Evolutionary conservation across 2,113 vertebrate species (phyloP).

Genomic region (Rhadina sibilatrix): DNA sequence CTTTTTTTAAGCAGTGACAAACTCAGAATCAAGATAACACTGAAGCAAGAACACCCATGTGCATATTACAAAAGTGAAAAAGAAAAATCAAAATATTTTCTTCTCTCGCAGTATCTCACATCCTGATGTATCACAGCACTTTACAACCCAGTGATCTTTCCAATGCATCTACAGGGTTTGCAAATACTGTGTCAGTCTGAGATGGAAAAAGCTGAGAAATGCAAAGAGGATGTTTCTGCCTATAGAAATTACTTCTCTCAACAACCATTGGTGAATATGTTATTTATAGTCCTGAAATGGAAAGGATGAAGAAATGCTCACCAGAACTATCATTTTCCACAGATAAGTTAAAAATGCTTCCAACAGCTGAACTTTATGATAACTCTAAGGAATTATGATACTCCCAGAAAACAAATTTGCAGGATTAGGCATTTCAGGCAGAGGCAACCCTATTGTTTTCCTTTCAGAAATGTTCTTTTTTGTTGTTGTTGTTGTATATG

Average conservation of each 20-base stretch:
- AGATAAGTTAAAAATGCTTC: not conserved
- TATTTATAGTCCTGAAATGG: not conserved
- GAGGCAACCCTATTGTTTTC: not conserved
- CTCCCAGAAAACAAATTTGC: not conserved
- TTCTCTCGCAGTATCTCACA: not conserved
- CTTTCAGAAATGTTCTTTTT: not conserved
- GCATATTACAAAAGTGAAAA: not conserved
- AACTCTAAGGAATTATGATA: not conserved
- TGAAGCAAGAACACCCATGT: not conserved
- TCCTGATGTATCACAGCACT: not conserved
- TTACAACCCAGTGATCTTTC: not conserved
- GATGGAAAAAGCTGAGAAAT: not conserved
- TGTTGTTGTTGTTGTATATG: not conserved
- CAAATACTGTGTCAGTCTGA: not conserved
- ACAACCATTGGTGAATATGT: not conserved
- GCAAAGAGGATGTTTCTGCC: not conserved
- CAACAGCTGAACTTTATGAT: not conserved
- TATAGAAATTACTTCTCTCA: not conserved
- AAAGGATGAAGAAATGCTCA: not conserved
- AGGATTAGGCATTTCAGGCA: not conserved
- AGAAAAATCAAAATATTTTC: not conserved
- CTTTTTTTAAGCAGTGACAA: not conserved
- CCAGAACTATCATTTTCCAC: not conserved
- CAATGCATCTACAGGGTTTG: not conserved
- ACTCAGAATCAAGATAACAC: not conserved